Evolutionary conservation across 2,888 invertebrate species (phyloP), one percentile per base, ranked within the genome.

Genomic region (Drosophila diplacantha): DNA sequence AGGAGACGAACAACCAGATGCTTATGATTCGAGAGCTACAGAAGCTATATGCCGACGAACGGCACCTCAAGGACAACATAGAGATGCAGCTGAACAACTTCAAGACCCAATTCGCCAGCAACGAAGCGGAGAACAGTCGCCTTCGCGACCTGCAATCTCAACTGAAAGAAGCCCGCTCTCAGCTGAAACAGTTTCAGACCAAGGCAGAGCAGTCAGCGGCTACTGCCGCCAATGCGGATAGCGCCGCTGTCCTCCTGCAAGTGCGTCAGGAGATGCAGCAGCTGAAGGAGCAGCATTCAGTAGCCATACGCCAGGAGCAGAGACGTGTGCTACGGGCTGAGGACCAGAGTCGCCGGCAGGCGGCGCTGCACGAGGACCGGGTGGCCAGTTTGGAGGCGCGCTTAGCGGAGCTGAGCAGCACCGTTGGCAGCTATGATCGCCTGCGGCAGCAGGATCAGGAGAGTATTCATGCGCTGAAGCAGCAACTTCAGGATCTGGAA

Each of bases 11-110:
- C 56, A 93, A 95, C 85, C 92, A 95, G 88, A 91, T 92, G 64
- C 90, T 93, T 20, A 93, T 94, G 92, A 90, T 95, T 75, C 92
- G 95, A 74, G 96, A 96, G 85, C 87, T 96, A 9, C 95, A 96
- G 83, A 90, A 93, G 78, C 90, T 95, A 56, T 88, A 95, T 52
- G 91, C 92, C 20, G 92, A 92, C 63, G 96, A 96, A 84, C 91
- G 94, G 26, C 92, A 91, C 71, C 90, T 90, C 0, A 93, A 93
- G 83, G 95, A 95, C 83, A 92, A 92, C 65, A 88, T 94, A 6
- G 95, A 96, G 86, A 89, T 89, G 74, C 91, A 92, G 75, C 69
- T 91, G 3, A 91, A 91, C 70, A 90, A 91, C 72, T 78, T 90
- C 5, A 90, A 89, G 78, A 89, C 79, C 39, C 89, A 89, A 69